Base-by-base conservation (phyloP, 2,113 vertebrate species). In the Nerophis ophidion region DNA sequence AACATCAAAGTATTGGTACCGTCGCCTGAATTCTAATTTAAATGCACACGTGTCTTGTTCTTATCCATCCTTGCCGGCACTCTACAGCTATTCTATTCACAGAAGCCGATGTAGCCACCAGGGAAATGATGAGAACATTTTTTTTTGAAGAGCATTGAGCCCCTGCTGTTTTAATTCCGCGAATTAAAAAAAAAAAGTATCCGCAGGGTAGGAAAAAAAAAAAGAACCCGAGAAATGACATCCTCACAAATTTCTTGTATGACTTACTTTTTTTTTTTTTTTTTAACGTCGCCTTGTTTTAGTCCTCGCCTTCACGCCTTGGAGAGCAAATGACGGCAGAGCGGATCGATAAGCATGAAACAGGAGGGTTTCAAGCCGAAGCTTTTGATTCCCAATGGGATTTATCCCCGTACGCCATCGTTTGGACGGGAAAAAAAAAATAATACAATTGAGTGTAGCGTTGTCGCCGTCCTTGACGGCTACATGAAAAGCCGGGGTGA, bases 351-450 rank as follows among this genome's bases (percentile, higher is more conserved):
- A 53, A 54, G 51, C 73, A 72, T 60, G 74, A 74, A 80, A 72
- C 42, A 38, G 59, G 44, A 58, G 63, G 70, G 68, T 74, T 72
- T 70, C 69, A 56, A 42, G 36, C 38, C 69, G 36, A 63, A 60
- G 60, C 71, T 52, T 76, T 72, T 47, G 77, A 79, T 81, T 81
- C 68, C 66, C 76, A 58, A 54, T 69, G 67, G 79, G 86, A 84
- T 77, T 79, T 84, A 83, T 84, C 79, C 84, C 84, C 68, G 79
- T 77, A 70, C 72, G 62, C 65, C 60, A 71, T 61, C 80, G 72
- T 81, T 82, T 69, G 62, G 11, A 44, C 40, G 40, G 11, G 26
- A 4, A 3, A 3, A 72, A 68, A 44, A 49, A 54, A 47, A 82
- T n/a, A n/a, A n/a, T n/a, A 66, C 48, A 44, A 63, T 65, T 71